These are phyloP conservation scores for Argyresthia albistria DNA, from an alignment of 2,888 invertebrate genomes.

Conservation along the genomic window DNA sequence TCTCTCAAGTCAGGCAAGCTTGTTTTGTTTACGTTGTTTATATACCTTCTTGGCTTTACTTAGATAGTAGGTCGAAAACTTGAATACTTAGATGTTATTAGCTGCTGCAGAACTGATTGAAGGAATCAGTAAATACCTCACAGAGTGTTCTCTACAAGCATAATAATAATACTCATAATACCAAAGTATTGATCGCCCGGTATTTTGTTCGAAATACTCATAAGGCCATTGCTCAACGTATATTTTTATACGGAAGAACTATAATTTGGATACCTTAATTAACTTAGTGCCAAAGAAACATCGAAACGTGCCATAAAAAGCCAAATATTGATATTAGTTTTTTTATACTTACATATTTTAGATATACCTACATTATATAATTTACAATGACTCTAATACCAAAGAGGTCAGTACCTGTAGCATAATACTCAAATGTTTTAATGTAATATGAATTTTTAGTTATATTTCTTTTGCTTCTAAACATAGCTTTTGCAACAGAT, in stretches of 20 bases:
- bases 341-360: not conserved
- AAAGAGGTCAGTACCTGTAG: slow-evolving; percentile 60
- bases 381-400: slow-evolving; percentile 14
- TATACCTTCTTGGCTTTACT: no score
- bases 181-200: slow-evolving; percentile 58
- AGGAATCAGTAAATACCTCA: no score
- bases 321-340: slow-evolving; percentile 3
- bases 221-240: slow-evolving; percentile 53
- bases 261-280: slow-evolving; percentile 18
- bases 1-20: no score
- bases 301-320: slow-evolving; percentile 6
- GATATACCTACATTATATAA: no score
- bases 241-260: slow-evolving; percentile 34
- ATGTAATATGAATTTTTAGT: slow-evolving; percentile 7
- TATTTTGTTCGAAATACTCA: slow-evolving; percentile 40
- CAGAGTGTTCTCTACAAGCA: no score
- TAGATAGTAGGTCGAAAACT: no score
- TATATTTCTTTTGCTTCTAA: not conserved
- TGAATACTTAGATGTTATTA: no score
- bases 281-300: slow-evolving; percentile 36
- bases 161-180: slow-evolving; percentile 21
- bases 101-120: no score
- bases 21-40: no score
- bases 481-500: slow-evolving; percentile 17
- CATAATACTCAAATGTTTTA: slow-evolving; percentile 50